Percentiles rank a stretch among this genome's conserved stretches.
Conservation (phyloP, 2,797 vertebrate genomes). For the Premnoplex brunnescens region DNA sequence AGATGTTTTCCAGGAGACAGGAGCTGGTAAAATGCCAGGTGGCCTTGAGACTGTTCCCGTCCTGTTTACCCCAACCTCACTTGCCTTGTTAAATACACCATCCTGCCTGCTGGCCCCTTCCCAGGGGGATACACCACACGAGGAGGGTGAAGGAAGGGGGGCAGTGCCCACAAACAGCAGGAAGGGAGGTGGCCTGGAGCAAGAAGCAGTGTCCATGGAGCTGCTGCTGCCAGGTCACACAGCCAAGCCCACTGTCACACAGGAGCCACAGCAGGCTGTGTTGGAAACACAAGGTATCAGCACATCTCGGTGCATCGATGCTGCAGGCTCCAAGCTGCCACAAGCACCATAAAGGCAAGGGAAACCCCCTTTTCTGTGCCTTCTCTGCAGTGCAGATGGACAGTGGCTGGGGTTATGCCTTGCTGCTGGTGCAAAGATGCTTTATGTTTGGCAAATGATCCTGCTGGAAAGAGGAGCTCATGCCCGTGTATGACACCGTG, state of each 20-base stretch:
- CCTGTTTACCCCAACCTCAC: neutral
- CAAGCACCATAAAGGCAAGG: neutral
- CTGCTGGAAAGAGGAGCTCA: accelerated
- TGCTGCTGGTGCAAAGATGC: neutral
- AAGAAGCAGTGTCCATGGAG: neutral
- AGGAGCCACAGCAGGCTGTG: neutral
- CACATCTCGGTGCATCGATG: neutral
- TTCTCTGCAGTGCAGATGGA: accelerated
- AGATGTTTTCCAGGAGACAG: neutral
- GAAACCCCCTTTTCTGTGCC: neutral
- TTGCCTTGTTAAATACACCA: neutral
- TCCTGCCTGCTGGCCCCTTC: neutral
- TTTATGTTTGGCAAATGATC: neutral
- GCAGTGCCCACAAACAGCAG: neutral
- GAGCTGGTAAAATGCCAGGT: neutral
- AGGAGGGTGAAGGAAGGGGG: neutral
- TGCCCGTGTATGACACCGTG: accelerated
- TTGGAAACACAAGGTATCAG: neutral
- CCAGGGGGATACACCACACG: accelerated
- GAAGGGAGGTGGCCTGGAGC: neutral
- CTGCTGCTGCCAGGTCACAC: neutral
- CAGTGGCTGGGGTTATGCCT: neutral
- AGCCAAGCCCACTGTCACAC: neutral
- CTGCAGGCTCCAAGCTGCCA: neutral
- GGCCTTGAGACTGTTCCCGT: neutral